Conservation (phyloP, 2,797 vertebrate genomes). For the Macrochelys suwanniensis region DNA sequence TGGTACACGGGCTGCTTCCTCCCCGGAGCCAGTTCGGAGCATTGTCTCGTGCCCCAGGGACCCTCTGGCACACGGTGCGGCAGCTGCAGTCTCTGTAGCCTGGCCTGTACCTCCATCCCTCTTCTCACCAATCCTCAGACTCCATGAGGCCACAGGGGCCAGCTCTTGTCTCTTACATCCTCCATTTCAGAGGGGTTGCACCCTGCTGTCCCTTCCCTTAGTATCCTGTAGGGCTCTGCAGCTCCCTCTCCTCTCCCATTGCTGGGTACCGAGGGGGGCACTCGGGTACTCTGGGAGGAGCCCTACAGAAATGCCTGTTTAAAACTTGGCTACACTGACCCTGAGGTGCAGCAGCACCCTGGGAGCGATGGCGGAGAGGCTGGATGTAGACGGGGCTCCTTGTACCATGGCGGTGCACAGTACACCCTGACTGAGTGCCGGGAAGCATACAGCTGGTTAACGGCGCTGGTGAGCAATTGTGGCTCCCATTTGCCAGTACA, state of each 20-base stretch:
- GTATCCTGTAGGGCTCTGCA: neutral
- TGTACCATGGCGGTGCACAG: rapidly evolving
- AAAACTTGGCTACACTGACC: neutral
- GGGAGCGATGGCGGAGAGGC: rapidly evolving
- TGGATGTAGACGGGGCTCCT: too few species aligned
- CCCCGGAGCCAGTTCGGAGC: too few species aligned
- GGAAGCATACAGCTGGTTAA: neutral
- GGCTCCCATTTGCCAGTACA: neutral
- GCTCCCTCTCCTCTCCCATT: neutral
- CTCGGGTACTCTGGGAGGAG: neutral
- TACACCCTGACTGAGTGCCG: neutral
- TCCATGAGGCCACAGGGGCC: too few species aligned
- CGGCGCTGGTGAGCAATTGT: neutral
- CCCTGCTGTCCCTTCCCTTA: too few species aligned
- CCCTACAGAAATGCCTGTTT: too few species aligned
- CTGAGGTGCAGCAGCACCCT: neutral
- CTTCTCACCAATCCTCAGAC: neutral
- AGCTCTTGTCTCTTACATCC: neutral
- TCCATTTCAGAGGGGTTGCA: neutral
- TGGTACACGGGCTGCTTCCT: too few species aligned
- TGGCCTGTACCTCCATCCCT: neutral
- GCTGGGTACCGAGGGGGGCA: neutral
- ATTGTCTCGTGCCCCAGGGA: neutral
- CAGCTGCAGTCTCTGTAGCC: neutral
- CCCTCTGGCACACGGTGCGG: too few species aligned